These are phyloP conservation scores for Oreortyx pictus DNA, from an alignment of 2,797 vertebrate genomes.

Conservation along the genomic window DNA sequence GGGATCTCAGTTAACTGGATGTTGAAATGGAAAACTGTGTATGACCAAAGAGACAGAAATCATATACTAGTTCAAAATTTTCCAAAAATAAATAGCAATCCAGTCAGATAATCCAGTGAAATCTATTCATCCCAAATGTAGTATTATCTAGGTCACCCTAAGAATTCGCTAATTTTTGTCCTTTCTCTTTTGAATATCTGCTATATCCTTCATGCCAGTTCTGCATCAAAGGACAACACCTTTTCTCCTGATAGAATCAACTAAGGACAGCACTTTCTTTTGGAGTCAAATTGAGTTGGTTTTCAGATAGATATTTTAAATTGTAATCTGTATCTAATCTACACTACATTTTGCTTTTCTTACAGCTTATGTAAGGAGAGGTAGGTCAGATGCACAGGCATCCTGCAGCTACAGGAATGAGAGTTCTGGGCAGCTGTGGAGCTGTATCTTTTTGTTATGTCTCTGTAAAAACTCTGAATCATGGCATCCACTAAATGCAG, in stretches of 20 bases:
- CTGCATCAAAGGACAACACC: background rate
- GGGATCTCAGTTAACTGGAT: background rate
- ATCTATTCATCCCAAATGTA: background rate
- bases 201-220: background rate
- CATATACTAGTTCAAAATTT: background rate
- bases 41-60: background rate
- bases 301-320: background rate
- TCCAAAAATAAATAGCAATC: background rate
- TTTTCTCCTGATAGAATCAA: background rate
- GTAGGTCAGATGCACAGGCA: rapidly evolving
- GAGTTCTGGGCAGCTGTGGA: background rate
- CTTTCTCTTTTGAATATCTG: background rate
- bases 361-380: background rate
- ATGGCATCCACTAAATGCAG: background rate
- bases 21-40: background rate
- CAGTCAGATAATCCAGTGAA: background rate
- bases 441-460: background rate
- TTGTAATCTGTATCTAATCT: background rate
- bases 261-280: background rate
- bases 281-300: background rate
- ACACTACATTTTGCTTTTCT: background rate
- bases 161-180: background rate
- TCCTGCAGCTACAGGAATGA: background rate
- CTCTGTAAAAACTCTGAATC: background rate
- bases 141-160: background rate